Percentiles rank a stretch among this genome's conserved stretches.
phyloP scores from a whole-genome alignment of 2,888 invertebrate genomes.

The Macroteleia sp. region DNA sequence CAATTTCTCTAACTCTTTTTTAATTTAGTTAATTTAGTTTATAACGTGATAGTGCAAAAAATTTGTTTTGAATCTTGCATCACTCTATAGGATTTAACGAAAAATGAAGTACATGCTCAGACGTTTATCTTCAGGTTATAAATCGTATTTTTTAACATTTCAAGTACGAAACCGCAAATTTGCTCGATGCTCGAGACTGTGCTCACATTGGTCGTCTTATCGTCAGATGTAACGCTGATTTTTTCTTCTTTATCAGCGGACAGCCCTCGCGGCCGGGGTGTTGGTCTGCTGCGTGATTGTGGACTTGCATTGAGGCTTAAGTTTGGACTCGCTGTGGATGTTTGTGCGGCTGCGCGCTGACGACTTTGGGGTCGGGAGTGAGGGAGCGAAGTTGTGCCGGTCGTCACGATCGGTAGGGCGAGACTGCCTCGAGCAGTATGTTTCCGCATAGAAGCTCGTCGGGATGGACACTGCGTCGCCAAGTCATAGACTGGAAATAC shows the following conservation, averaged over 20 bases:
- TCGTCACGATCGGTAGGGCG: constrained; percentile 80
- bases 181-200: background rate
- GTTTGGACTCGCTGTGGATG: constrained; percentile 72
- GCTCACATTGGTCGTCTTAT: constrained; percentile 47
- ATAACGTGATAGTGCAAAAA: background rate
- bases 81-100: too few relatives aligned
- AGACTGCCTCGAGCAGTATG: constrained; percentile 88
- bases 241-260: constrained; percentile 48
- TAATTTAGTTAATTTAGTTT: too few relatives aligned
- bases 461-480: constrained; percentile 91
- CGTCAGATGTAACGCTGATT: background rate
- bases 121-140: background rate
- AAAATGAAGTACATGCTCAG: background rate
- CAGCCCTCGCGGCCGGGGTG: constrained; percentile 70
- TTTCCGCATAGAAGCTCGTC: constrained; percentile 88
- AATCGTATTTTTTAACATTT: constrained; percentile 6
- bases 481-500: constrained; percentile 89
- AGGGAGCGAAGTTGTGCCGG: constrained; percentile 88
- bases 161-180: background rate
- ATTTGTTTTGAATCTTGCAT: too few relatives aligned
- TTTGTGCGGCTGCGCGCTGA: constrained; percentile 20
- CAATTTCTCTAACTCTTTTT: too few relatives aligned
- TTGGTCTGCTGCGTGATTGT: constrained; percentile 74
- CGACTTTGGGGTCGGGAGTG: constrained; percentile 87
- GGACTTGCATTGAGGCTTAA: constrained; percentile 77